These are phyloP conservation scores for Megamerina dolium DNA, from an alignment of 2,888 invertebrate species.

Conservation along the genomic window DNA sequence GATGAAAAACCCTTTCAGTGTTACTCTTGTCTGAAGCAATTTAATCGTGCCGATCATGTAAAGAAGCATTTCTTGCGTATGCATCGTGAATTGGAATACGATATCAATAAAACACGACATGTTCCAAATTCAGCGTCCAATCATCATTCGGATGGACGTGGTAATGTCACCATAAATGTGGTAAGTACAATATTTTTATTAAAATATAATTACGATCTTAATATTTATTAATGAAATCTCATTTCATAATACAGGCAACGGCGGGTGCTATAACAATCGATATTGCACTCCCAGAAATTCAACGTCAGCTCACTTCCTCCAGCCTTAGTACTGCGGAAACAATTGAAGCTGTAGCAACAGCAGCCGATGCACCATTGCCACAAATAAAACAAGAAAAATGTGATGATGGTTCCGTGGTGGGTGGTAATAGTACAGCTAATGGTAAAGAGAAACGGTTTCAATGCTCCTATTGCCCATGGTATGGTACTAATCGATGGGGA, in stretches of 20 bases:
- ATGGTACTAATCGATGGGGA: constrained; percentile 91
- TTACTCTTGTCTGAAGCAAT: constrained; percentile 86
- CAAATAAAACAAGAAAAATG: constrained; percentile 48
- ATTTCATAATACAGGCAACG: constrained; percentile 34
- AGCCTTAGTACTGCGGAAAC: constrained; percentile 48
- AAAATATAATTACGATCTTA: too few relatives aligned
- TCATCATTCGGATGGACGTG: constrained; percentile 30
- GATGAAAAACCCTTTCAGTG: constrained; percentile 93
- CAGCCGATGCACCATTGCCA: constrained; percentile 41
- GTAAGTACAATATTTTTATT: constrained; percentile 23
- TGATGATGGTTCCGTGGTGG: constrained; percentile 34
- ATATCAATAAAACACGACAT: constrained; percentile 69
- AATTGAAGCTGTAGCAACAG: constrained; percentile 48
- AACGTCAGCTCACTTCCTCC: constrained; percentile 46
- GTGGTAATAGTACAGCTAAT: constrained; percentile 25
- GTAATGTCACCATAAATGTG: constrained; percentile 45
- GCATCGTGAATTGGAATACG: constrained; percentile 86
- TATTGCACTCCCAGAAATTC: constrained; percentile 43
- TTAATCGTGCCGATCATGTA: constrained; percentile 89
- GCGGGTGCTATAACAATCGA: constrained; percentile 42
- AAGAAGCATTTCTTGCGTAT: constrained; percentile 90
- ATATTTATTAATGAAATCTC: too few relatives aligned
- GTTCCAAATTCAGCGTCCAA: constrained; percentile 43
- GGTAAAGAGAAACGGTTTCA: constrained; percentile 66
- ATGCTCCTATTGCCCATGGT: constrained; percentile 88